Conservation (phyloP, 64 coral and sea anemone genomes). For the Pocillopora damicornis region DNA sequence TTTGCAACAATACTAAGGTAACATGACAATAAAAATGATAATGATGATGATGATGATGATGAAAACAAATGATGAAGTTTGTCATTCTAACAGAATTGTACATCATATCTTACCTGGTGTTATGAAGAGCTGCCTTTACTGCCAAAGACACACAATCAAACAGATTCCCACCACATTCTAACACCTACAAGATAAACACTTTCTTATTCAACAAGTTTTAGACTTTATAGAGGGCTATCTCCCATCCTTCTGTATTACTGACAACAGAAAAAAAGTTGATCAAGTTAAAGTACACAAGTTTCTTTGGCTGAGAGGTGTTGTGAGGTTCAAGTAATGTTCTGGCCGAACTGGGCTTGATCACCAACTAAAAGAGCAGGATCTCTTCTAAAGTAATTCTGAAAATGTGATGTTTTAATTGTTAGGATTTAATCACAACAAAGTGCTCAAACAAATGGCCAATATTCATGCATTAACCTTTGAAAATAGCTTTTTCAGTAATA, state of each 20-base stretch:
- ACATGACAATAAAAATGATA: background rate
- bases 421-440: too few relatives aligned
- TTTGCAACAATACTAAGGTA: too few relatives aligned
- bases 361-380: too few relatives aligned
- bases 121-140: slow-evolving; percentile 92
- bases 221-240: background rate
- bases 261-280: background rate
- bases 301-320: too few relatives aligned
- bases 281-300: background rate
- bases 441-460: too few relatives aligned
- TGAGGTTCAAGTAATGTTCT: too few relatives aligned
- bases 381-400: too few relatives aligned
- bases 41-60: background rate
- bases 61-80: background rate
- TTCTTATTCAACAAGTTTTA: background rate
- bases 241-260: too few relatives aligned
- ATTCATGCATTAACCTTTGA: too few relatives aligned
- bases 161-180: slow-evolving; percentile 99
- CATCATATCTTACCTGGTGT: slow-evolving; percentile 62
- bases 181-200: slow-evolving; percentile 55
- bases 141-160: slow-evolving; percentile 94
- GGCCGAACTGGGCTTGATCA: too few relatives aligned
- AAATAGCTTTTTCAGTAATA: too few relatives aligned
- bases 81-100: background rate
- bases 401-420: too few relatives aligned